These are phyloP conservation scores for Oscheius onirici DNA, from an alignment of 2,888 invertebrate genomes.

Conservation along the genomic window DNA sequence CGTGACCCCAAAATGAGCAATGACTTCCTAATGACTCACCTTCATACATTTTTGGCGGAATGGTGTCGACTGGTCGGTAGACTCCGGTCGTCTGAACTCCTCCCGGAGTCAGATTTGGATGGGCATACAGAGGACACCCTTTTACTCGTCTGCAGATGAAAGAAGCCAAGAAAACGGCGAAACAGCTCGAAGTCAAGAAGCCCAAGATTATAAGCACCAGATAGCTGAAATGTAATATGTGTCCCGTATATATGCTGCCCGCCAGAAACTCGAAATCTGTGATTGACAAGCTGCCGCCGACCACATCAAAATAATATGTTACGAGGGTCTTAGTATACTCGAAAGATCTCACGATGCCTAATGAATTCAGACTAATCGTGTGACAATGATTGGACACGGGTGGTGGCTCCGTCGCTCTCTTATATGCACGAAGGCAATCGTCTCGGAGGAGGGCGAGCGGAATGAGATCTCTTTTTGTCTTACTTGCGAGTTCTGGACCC, in stretches of 20 bases:
- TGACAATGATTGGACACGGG: not conserved
- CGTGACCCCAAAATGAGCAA: not conserved
- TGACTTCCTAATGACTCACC: conserved; percentile 27
- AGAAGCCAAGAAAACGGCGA: conserved; percentile 38
- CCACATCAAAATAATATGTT: conserved; percentile 28
- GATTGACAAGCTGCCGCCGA: conserved; percentile 12
- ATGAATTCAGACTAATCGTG: not conserved
- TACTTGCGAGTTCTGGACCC: conserved; percentile 1
- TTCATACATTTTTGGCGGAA: conserved; percentile 57
- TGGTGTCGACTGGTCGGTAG: conserved; percentile 54
- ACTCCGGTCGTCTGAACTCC: conserved; percentile 27
- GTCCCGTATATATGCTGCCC: not conserved
- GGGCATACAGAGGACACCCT: conserved; percentile 51
- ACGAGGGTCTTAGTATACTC: conserved; percentile 21
- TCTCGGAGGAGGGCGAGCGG: not conserved
- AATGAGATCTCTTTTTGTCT: not conserved
- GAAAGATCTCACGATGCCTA: not conserved
- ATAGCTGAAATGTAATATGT: conserved; percentile 53
- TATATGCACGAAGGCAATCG: too few species aligned
- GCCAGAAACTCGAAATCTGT: conserved; percentile 2
- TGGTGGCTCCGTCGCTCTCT: not conserved
- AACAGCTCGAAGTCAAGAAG: conserved; percentile 36
- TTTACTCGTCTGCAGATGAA: conserved; percentile 49
- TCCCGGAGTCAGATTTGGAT: conserved; percentile 29
- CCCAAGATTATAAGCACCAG: conserved; percentile 49